phyloP scores from a whole-genome alignment of 2,888 invertebrate genomes.

The Drosophila austrosaltans region DNA sequence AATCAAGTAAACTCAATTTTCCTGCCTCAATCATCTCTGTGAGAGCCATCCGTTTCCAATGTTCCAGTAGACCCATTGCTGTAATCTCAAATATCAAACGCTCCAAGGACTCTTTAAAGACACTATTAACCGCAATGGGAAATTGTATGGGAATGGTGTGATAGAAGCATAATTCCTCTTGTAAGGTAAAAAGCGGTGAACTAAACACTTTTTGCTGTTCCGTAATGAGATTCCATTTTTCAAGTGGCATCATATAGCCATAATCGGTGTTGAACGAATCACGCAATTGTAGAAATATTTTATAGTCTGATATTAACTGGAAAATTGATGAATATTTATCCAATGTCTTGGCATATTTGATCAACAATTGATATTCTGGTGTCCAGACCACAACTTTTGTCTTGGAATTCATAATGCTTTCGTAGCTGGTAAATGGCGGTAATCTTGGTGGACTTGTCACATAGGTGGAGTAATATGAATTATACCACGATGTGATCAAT shows the following conservation, averaged over 20 bases:
- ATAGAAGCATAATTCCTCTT: constrained; percentile 34
- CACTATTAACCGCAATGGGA: constrained; percentile 31
- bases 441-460: constrained; percentile 63
- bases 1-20: constrained; percentile 29
- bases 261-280: constrained; percentile 37
- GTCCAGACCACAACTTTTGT: constrained; percentile 51
- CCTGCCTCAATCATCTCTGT: constrained; percentile 51
- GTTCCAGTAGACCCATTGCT: constrained; percentile 41
- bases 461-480: constrained; percentile 71
- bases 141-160: constrained; percentile 39
- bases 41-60: constrained; percentile 49
- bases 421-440: constrained; percentile 50
- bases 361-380: constrained; percentile 49
- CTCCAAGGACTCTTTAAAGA: constrained; percentile 41
- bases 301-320: constrained; percentile 18
- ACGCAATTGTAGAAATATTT: constrained; percentile 27
- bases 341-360: constrained; percentile 10
- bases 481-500: constrained; percentile 71
- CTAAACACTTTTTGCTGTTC: constrained; percentile 46
- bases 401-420: constrained; percentile 57
- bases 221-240: constrained; percentile 46
- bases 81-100: constrained; percentile 44
- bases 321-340: constrained; percentile 27
- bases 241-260: constrained; percentile 45
- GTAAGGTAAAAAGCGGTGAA: constrained; percentile 43